These are phyloP conservation scores for Protonibea diacanthus DNA, from an alignment of 2,797 vertebrate species.

Conservation along the genomic window DNA sequence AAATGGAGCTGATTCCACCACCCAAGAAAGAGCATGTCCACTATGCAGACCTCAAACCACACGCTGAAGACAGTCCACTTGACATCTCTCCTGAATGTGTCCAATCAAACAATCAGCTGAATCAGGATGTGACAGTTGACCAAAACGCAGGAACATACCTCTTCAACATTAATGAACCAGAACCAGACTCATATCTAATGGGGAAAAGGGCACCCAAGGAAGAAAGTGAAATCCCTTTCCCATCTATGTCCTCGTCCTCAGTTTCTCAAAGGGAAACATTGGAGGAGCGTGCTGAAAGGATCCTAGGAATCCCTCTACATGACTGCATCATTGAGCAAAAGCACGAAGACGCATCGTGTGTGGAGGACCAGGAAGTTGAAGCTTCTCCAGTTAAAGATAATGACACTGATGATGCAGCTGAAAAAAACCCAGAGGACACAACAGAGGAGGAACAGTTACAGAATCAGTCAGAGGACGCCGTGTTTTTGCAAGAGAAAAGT, in stretches of 20 bases:
- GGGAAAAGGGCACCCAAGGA: slow-evolving; percentile 28
- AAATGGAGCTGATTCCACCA: slow-evolving; percentile 79
- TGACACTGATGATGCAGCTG: not conserved
- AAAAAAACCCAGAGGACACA: slow-evolving; percentile 31
- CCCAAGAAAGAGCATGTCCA: slow-evolving; percentile 82
- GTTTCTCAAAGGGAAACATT: slow-evolving; percentile 64
- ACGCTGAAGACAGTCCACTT: slow-evolving; percentile 33
- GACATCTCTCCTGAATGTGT: slow-evolving; percentile 22
- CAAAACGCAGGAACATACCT: slow-evolving; percentile 30
- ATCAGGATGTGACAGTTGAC: slow-evolving; percentile 35
- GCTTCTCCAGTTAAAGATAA: not conserved
- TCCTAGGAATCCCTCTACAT: slow-evolving; percentile 71
- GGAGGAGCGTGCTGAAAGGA: slow-evolving; percentile 69
- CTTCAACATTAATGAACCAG: slow-evolving; percentile 10
- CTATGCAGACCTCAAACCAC: slow-evolving; percentile 57
- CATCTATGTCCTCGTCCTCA: not conserved
- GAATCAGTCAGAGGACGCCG: slow-evolving; percentile 12
- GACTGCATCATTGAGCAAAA: slow-evolving; percentile 41
- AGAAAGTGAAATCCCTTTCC: slow-evolving; percentile 23
- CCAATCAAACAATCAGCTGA: slow-evolving; percentile 23
- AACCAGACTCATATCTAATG: slow-evolving; percentile 19
- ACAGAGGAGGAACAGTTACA: slow-evolving; percentile 25
- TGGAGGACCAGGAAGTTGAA: slow-evolving; percentile 22
- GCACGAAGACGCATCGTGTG: not conserved
- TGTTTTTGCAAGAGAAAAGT: slow-evolving; percentile 22